Evolutionary conservation across 2,113 vertebrate species (phyloP).

Genomic region (Triplophysa rosa): DNA sequence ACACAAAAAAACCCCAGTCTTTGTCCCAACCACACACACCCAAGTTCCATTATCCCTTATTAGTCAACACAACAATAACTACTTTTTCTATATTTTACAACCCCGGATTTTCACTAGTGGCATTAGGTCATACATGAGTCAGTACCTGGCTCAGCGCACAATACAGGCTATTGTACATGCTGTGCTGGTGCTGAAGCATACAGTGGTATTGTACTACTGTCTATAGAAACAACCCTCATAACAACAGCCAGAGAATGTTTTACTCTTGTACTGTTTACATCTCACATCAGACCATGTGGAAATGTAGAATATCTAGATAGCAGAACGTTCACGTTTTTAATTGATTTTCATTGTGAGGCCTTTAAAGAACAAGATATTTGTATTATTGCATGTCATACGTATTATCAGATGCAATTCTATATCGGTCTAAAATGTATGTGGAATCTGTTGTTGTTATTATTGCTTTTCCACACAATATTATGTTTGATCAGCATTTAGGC

Average conservation of each 20-base stretch:
- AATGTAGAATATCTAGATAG: not conserved
- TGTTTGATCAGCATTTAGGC: no score
- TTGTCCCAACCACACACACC: slow-evolving; percentile 9
- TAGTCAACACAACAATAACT: slow-evolving; percentile 54
- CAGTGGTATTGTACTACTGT: slow-evolving; percentile 66
- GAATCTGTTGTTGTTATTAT: no score
- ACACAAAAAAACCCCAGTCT: not conserved
- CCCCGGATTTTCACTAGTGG: slow-evolving; percentile 51
- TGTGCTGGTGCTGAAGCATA: slow-evolving; percentile 62
- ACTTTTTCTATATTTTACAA: slow-evolving; percentile 51
- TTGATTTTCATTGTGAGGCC: not conserved
- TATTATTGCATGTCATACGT: not conserved
- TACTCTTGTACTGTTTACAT: slow-evolving; percentile 5
- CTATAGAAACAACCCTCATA: slow-evolving; percentile 37
- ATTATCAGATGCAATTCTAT: not conserved
- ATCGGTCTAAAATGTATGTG: not conserved
- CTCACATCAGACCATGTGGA: not conserved
- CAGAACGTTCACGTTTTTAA: not conserved
- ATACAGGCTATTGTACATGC: slow-evolving; percentile 68
- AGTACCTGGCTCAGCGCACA: slow-evolving; percentile 74
- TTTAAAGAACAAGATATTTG: not conserved
- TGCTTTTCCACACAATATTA: no score
- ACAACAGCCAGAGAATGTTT: slow-evolving; percentile 51
- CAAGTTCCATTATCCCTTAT: slow-evolving; percentile 45
- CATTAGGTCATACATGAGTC: slow-evolving; percentile 75